Percentiles rank a stretch among this genome's conserved stretches.
Conservation (phyloP, 2,888 invertebrate species). For the Drosophila diplacantha region DNA sequence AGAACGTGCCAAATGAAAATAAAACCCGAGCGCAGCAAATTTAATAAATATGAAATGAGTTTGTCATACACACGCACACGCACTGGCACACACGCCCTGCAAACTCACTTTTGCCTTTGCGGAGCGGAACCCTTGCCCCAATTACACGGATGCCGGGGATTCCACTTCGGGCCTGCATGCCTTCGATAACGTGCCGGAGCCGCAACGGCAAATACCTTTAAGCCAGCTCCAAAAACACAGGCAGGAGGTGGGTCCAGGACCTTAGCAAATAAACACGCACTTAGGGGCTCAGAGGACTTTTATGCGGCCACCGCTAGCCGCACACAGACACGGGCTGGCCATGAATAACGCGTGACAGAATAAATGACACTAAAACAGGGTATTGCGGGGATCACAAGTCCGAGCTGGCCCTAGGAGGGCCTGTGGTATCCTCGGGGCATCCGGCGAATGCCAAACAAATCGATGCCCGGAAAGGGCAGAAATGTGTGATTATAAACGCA, state of each 20-base stretch:
- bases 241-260: conserved; percentile 1
- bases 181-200: conserved; percentile 56
- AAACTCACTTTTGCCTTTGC: conserved; percentile 2
- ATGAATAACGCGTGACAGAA: conserved; percentile 65
- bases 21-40: conserved; percentile 59
- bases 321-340: conserved; percentile 23
- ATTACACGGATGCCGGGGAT: conserved; percentile 47
- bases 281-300: conserved; percentile 55
- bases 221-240: conserved; percentile 39
- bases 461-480: conserved; percentile 45
- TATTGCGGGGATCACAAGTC: conserved; percentile 45
- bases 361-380: conserved; percentile 58
- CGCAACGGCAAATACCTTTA: conserved; percentile 55
- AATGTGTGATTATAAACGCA: conserved; percentile 65
- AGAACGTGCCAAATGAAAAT: conserved; percentile 66
- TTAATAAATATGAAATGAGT: conserved; percentile 69
- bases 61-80: conserved; percentile 55
- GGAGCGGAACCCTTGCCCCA: conserved; percentile 50
- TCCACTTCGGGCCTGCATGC: conserved; percentile 44
- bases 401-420: not conserved
- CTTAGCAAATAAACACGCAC: conserved; percentile 64
- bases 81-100: conserved; percentile 7
- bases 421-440: conserved; percentile 56
- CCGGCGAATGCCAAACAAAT: conserved; percentile 66
- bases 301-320: conserved; percentile 13